Evolutionary conservation across 2,888 invertebrate species (phyloP).

Genomic region (Ectemnius continuus): DNA sequence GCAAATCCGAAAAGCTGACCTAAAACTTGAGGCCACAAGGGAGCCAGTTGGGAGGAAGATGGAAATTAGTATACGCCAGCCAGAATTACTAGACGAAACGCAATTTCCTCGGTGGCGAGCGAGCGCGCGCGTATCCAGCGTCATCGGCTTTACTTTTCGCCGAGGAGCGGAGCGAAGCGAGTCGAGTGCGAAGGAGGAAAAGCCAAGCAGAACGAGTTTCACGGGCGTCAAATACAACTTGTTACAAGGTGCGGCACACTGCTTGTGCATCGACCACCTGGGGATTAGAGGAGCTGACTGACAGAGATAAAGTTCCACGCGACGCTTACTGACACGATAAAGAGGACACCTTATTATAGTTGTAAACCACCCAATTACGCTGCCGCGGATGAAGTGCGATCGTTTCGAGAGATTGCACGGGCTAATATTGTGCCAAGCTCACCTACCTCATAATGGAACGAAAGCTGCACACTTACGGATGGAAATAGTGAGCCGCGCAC

Average conservation of each 20-base stretch:
- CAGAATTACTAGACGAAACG: too few species aligned
- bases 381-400: background rate
- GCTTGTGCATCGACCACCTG: background rate
- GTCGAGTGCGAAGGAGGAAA: background rate
- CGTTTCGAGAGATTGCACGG: background rate
- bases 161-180: too few species aligned
- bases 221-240: conserved; percentile 11
- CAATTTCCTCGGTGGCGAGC: too few species aligned
- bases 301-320: conserved; percentile 4
- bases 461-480: background rate
- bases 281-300: background rate
- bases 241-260: background rate
- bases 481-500: too few species aligned
- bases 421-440: background rate
- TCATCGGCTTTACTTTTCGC: too few species aligned
- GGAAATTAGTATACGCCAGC: too few species aligned
- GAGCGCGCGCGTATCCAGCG: too few species aligned
- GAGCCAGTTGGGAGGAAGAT: too few species aligned
- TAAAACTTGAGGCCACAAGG: too few species aligned
- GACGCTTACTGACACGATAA: background rate
- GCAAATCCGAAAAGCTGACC: background rate
- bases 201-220: conserved; percentile 6
- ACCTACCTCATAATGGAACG: background rate
- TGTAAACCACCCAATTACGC: conserved; percentile 1
- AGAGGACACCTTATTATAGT: conserved; percentile 3